These are phyloP conservation scores for Cyclopterus lumpus DNA, from an alignment of 2,797 vertebrate genomes.

Conservation along the genomic window DNA sequence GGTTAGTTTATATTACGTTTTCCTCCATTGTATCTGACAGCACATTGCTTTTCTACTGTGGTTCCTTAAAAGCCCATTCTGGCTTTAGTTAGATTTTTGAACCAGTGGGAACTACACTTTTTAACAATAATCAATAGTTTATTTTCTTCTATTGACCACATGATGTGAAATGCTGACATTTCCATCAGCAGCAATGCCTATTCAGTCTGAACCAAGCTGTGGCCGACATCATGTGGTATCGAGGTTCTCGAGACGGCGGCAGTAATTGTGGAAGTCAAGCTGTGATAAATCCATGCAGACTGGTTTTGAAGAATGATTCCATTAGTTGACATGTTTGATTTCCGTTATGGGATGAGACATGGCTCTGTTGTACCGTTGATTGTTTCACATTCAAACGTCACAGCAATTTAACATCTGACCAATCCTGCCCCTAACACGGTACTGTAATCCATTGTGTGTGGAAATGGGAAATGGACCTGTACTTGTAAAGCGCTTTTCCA, in stretches of 20 bases:
- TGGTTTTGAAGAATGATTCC: slow-evolving; percentile 62
- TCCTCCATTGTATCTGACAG: background rate
- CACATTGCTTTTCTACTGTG: slow-evolving; percentile 24
- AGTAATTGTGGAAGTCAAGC: slow-evolving; percentile 48
- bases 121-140: slow-evolving; percentile 6
- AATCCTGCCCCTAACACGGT: slow-evolving; percentile 37
- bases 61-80: slow-evolving; percentile 27
- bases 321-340: slow-evolving; percentile 53
- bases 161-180: slow-evolving; percentile 30
- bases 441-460: slow-evolving; percentile 38
- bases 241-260: slow-evolving; percentile 36
- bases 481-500: no score
- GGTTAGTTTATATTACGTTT: background rate
- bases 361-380: slow-evolving; percentile 55
- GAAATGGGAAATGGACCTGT: no score
- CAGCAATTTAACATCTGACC: slow-evolving; percentile 59
- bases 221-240: slow-evolving; percentile 29
- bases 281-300: slow-evolving; percentile 61
- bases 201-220: slow-evolving; percentile 38
- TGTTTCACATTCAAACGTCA: slow-evolving; percentile 59
- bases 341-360: slow-evolving; percentile 63
- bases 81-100: background rate
- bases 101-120: background rate
- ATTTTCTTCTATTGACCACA: background rate
- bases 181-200: slow-evolving; percentile 21